Base-by-base conservation (phyloP, 2,888 invertebrate genomes). In the Alcis repandata region DNA sequence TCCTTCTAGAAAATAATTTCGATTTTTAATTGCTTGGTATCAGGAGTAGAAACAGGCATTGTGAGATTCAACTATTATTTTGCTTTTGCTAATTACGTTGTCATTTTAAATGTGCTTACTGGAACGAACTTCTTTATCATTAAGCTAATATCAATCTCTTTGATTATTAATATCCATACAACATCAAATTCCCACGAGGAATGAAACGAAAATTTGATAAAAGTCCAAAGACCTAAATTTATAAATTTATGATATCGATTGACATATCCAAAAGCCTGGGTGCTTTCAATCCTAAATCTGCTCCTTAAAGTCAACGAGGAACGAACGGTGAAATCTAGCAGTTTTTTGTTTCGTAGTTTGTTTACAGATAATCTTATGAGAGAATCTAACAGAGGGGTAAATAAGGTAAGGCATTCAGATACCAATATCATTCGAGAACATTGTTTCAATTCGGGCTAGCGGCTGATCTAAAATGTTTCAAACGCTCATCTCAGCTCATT, bases 191-290 rank as follows among this genome's bases (percentile, higher is more conserved):
- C 90, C 90, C 83, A 87, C 85, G 89, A 92, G 92, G 92, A 92
- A 93, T 90, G 92, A 93, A 93, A 93, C 92, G 92, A 93, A 93
- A 92, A 91, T 79, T 87, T 83, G 54, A 71, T 56, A 76, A 88
- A 84, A 82, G 79, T 84, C 82, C 79, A 81, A 82, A 76, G 80
- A 77, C 81, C 85, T 88, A 73, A 73, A 73, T 71, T 73, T 36
- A 54, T 64, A 65, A 64, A 67, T 67, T 71, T 38, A 56, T 67
- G 68, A 73, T 68, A 67, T 64, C 43, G 57, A 71, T 63, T 70
- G 68, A 70, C 56, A 91, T 91, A 93, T 93, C 92, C 92, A 93
- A 93, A 90, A 93, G 92, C 92, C 79, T 92, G 91, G 65, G 92
- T 91, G 90, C 78, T 87, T 88, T 86, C 80, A 81, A 79, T 84